Evolutionary conservation across 2,888 invertebrate genomes (phyloP), one percentile per base, ranked within the genome.

Genomic region (Rugalucina vietnamica): DNA sequence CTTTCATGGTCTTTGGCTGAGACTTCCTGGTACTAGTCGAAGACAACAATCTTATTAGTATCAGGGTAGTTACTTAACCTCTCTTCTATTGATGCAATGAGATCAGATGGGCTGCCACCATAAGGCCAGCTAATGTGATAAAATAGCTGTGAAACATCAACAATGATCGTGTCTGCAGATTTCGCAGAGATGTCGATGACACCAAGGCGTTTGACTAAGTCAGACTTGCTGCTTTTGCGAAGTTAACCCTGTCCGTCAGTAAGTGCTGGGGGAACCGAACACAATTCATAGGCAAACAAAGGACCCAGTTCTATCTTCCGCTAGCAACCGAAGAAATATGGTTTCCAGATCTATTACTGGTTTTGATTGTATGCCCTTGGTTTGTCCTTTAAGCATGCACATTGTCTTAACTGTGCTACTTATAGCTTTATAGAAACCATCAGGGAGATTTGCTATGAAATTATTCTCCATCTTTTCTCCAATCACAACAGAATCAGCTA

Each of bases 1-100:
- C 73, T 80, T 70, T 79, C 82, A 50, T 82, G 82, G 74, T 79
- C 79, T 72, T 74, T 82, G 69, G 75, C 82, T 43, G 82, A 80
- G 1, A 82, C 43, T 27, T 69, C 37, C n/a, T 80, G 34, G 50
- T 74, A 80, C 70, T 75, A 74, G 75, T 82, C 75, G 32, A 80
- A 82, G 54, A 82, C 79, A 79, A 82, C 37, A 39, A 74, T 80
- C 74, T 78, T 49, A 60, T 29, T 32, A 49, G 60, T 29, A 27
- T 60, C 60, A 2, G 27, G 27, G 24, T 60, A 60, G 24, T 60
- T 60, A 60, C 29, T 60, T 27, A 60, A 60, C 10, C 60, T 24
- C 24, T 60, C 60, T n/a, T 70, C 27, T 21, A 54, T 73, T 14
- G 73, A 79, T 21, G 65, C 72, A 36, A 79, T 60, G 12, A 79